Conservation (phyloP, 1,140 invertebrate species). For the Lasaia peninsularis region DNA sequence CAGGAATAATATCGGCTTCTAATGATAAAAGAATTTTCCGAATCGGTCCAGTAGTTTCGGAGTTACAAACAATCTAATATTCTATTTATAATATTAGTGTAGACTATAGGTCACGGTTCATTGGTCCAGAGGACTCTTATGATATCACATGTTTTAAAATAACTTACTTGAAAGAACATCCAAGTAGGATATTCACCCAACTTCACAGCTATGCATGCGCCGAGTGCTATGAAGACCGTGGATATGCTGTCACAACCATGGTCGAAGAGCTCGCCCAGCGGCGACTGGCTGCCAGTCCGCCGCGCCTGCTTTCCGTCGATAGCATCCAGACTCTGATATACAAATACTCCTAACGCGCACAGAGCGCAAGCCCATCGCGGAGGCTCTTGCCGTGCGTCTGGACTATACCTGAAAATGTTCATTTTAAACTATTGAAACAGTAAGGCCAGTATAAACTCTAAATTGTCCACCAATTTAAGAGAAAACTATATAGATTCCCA, state of each 20-base stretch:
- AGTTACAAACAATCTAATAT: too few relatives aligned
- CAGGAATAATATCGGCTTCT: too few relatives aligned
- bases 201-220: conserved; percentile 93
- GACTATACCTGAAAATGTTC: conserved; percentile 76
- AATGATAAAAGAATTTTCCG: too few relatives aligned
- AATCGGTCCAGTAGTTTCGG: too few relatives aligned
- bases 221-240: conserved; percentile 97
- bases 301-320: conserved; percentile 99
- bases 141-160: too few relatives aligned
- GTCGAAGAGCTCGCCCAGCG: conserved; percentile 98
- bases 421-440: too few relatives aligned
- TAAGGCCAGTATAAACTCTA: too few relatives aligned
- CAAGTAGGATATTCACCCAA: conserved; percentile 93
- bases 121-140: neutral
- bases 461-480: too few relatives aligned
- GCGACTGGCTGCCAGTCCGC: conserved; percentile 93
- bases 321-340: conserved; percentile 99
- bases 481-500: too few relatives aligned
- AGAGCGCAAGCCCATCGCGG: conserved; percentile 95
- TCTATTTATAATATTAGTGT: too few relatives aligned
- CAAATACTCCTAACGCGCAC: conserved; percentile 95
- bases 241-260: conserved; percentile 99
- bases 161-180: conserved; percentile 91
- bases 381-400: conserved; percentile 83
- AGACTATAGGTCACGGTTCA: too few relatives aligned